Conservation (phyloP, 2,797 vertebrate genomes). For the Galago senegalensis region DNA sequence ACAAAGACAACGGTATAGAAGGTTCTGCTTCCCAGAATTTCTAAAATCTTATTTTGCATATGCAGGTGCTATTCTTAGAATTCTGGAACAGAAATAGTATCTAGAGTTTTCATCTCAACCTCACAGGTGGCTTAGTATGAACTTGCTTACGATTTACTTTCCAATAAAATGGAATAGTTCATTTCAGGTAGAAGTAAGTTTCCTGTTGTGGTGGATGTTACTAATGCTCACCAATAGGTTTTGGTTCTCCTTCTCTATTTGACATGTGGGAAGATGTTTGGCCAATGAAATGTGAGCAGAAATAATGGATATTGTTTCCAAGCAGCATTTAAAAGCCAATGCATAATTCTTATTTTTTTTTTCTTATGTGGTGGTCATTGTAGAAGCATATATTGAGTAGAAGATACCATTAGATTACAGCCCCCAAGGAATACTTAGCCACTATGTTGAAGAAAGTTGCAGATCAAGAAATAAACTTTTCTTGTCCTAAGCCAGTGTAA, state of each 20-base stretch:
- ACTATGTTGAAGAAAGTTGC: not conserved
- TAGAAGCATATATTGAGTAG: not conserved
- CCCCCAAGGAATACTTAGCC: not conserved
- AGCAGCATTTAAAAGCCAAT: not conserved
- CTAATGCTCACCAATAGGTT: not conserved
- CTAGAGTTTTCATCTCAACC: not conserved
- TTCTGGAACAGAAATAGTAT: not conserved
- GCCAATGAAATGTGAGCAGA: slow-evolving; percentile 38
- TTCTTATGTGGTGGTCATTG: not conserved
- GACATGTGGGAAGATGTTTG: not conserved
- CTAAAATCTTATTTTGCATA: slow-evolving; percentile 21
- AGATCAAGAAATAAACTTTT: slow-evolving; percentile 46
- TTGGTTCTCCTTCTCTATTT: not conserved
- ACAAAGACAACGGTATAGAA: not conserved
- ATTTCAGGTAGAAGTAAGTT: not conserved
- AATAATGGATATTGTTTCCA: slow-evolving; percentile 13
- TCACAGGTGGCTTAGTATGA: not conserved
- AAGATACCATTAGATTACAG: not conserved
- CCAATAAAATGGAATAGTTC: not conserved
- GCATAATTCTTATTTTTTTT: not conserved
- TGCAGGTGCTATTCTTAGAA: not conserved
- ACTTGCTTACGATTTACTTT: slow-evolving; percentile 4
- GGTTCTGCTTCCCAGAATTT: not conserved
- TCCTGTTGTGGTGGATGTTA: not conserved
- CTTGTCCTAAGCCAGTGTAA: not conserved